These are phyloP conservation scores for Stegodyphus dumicola DNA, from an alignment of 1,140 invertebrate genomes.

Conservation along the genomic window DNA sequence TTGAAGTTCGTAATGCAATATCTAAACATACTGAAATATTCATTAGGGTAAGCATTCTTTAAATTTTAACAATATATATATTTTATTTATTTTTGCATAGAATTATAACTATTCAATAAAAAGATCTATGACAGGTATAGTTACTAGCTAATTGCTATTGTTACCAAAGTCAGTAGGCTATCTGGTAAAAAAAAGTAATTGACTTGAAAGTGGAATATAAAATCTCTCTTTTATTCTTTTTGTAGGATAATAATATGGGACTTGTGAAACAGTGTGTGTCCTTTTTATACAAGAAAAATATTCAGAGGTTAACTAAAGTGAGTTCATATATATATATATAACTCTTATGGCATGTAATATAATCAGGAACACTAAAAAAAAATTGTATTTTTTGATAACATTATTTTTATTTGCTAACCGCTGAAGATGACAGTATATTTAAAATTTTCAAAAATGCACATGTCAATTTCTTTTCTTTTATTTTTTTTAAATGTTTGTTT, in stretches of 20 bases:
- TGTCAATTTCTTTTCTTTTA: no score
- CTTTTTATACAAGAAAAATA: conserved; percentile 95
- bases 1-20: conserved; percentile 75
- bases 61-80: not conserved
- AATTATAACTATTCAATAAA: no score
- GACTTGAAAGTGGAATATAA: no score
- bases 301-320: conserved; percentile 91
- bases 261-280: conserved; percentile 80
- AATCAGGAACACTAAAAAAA: no score
- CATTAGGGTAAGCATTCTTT: conserved; percentile 69
- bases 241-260: conserved; percentile 78
- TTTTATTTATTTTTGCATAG: not conserved
- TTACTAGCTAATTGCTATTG: not conserved
- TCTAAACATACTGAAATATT: conserved; percentile 85
- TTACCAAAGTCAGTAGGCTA: no score
- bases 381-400: no score
- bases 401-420: no score
- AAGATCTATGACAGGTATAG: not conserved
- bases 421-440: no score
- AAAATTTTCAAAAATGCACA: no score
- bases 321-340: conserved; percentile 38
- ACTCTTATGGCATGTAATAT: not conserved
- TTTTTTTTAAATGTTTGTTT: no score
- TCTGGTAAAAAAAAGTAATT: no score
- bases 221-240: conserved; percentile 1